Percentiles rank a stretch among this genome's conserved stretches.
These are phyloP conservation scores for Blastobasis adustella DNA, from an alignment of 2,888 invertebrate genomes.

Conservation along the genomic window DNA sequence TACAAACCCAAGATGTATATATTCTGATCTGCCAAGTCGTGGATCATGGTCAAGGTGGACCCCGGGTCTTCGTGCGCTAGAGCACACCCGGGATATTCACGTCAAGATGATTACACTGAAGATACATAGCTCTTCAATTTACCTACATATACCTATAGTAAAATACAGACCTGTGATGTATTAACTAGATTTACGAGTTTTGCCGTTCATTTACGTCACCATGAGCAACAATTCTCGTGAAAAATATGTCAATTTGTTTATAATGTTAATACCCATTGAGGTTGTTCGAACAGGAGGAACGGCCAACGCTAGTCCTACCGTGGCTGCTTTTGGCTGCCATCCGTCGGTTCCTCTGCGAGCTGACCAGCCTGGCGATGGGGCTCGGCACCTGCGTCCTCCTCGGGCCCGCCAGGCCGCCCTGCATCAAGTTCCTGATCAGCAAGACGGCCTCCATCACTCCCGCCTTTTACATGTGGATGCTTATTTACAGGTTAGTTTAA, in stretches of 20 bases:
- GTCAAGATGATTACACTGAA: too few species aligned
- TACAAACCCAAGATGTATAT: too few species aligned
- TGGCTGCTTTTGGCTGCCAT: slow-evolving; percentile 69
- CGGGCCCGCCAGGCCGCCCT: slow-evolving; percentile 58
- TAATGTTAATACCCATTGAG: neutral
- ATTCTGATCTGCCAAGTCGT: too few species aligned
- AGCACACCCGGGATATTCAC: too few species aligned
- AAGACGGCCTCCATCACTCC: slow-evolving; percentile 61
- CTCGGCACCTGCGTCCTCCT: slow-evolving; percentile 62
- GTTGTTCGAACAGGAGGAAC: slow-evolving; percentile 52
- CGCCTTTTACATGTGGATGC: slow-evolving; percentile 68
- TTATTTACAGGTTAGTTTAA: slow-evolving; percentile 54
- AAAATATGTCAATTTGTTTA: neutral
- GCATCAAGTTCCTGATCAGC: slow-evolving; percentile 63
- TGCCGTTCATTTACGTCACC: too few species aligned
- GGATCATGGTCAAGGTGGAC: too few species aligned
- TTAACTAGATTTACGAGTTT: too few species aligned
- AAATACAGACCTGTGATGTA: too few species aligned
- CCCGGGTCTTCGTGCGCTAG: too few species aligned
- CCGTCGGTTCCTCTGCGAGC: slow-evolving; percentile 58
- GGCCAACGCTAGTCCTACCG: slow-evolving; percentile 63
- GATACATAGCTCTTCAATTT: too few species aligned
- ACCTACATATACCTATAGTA: too few species aligned
- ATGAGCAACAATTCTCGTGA: too few species aligned
- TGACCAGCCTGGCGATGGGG: slow-evolving; percentile 58